Evolutionary conservation across 53 echinoderm and acorn worm species (phyloP), one percentile per base, ranked within the genome.

Genomic region (Crossaster papposus): DNA sequence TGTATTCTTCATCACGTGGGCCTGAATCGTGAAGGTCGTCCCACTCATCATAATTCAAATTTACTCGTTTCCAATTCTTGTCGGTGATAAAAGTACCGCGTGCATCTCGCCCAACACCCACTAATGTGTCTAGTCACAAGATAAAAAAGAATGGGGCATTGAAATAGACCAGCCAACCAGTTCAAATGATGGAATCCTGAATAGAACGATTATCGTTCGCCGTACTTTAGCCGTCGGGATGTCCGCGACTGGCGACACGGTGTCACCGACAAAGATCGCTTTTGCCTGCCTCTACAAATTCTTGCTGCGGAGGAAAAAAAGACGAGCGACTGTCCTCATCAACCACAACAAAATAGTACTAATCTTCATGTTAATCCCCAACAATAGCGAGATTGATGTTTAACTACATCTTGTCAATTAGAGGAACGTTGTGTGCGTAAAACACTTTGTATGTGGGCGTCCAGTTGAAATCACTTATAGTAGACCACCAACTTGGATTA

Each of bases 161-260:
- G 38, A 70, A 28, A 51, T 23, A 68, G 71, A 20, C 71, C 83
- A 83, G n/a, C 70, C 68, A 51, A 70, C 52, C 17, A 76, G n/a
- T 64, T 68, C 54, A 38, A 83, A 83, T 83, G 83, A 83, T 70
- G 68, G 36, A 11, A 18, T 72, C 54, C 54, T 85, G 72, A 85
- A 85, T 72, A 55, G 85, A 33, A 74, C 18, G 72, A 31, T 85
- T 54, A 85, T 85, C 85, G 29, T 33, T 73, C 17, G 54, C 54
- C 29, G 75, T 20, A 72, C 11, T 51, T 63, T 33, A 64, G 85
- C 51, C 38, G 72, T 18, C 44, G 22, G 31, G 73, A 73, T 73
- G 74, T 72, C 85, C 52, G 53, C n/a, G 34, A 23, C 58, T 58
- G 85, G 85, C 85, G 85, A 85, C 85, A 74, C 38, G 24, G 30